Evolutionary conservation across 2,797 vertebrate genomes (phyloP), one percentile per base, ranked within the genome.

Genomic region (Peromyscus eremicus): DNA sequence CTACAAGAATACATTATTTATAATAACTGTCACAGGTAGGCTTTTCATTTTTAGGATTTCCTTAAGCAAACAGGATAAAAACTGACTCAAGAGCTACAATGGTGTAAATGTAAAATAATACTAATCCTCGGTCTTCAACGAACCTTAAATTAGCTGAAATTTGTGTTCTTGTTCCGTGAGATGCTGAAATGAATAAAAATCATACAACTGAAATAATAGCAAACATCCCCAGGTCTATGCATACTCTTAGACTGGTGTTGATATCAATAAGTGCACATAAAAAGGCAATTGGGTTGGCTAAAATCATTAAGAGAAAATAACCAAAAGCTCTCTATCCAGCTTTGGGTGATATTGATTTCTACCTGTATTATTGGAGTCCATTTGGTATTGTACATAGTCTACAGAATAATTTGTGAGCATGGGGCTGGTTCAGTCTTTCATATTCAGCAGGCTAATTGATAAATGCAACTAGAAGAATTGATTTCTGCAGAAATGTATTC

Each of bases 1-100:
- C 81, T 95, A 29, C 55, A 94, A 94, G 10, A 77, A 96, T 96
- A 62, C 71, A 97, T 97, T 97, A 96, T 95, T 98, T 94, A 96
- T 95, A 95, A 93, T 95, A 87, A 60, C 88, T 71, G n/a, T 88
- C 94, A 96, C 82, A 94, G 88, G 84, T 94, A 92, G 71, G 60
- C 91, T 94, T 97, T 96, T 89, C 94, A 96, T 96, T 82, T 97
- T 97, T 87, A 86, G 6, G 8, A 94, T 83, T 96, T 94, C 40
- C 13, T 94, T 95, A 91, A 77, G 60, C 46, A 95, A 95, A 94
- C 73, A 84, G n/a, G 49, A 91, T 75, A 86, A 82, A 93, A 96
- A 77, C 60, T 87, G 46, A 92, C 43, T 83, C 89, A 46, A 96
- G 17, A 85, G 55, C 37, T 49, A 29, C 3, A 70, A 11, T 21